phyloP scores from a whole-genome alignment of 2,888 invertebrate genomes.

The Torymus texanus region DNA sequence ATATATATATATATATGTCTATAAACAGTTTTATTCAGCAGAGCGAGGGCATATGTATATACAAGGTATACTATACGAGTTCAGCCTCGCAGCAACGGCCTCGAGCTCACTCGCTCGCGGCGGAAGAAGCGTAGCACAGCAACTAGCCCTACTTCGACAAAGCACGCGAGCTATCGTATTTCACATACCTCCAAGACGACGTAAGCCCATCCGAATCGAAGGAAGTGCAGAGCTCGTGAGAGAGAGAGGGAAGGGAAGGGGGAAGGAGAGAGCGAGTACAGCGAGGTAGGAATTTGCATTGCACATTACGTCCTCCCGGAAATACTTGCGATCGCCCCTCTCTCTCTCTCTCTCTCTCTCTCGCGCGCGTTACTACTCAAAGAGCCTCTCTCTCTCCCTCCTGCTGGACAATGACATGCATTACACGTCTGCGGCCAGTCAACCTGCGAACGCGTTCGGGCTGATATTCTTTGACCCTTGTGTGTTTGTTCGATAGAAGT shows the following conservation, averaged over 20 bases:
- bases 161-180: conserved; percentile 61
- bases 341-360: not conserved
- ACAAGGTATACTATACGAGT: too few species aligned
- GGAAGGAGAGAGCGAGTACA: not conserved
- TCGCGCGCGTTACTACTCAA: not conserved
- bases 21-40: too few species aligned
- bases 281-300: conserved; percentile 42
- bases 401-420: not conserved
- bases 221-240: conserved; percentile 22
- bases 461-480: too few species aligned
- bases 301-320: conserved; percentile 35
- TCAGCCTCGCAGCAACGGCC: not conserved
- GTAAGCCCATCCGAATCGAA: conserved; percentile 58
- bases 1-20: too few species aligned
- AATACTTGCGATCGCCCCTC: conserved; percentile 32
- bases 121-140: conserved; percentile 20
- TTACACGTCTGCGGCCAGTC: not conserved
- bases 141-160: conserved; percentile 51
- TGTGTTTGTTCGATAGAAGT: too few species aligned
- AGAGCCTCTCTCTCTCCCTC: not conserved
- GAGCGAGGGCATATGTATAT: too few species aligned
- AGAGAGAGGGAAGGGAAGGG: not conserved
- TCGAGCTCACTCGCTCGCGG: not conserved
- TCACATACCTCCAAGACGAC: conserved; percentile 50
- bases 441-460: not conserved